phyloP scores from a whole-genome alignment of 2,797 vertebrate species.

The Muscicapa striata region DNA sequence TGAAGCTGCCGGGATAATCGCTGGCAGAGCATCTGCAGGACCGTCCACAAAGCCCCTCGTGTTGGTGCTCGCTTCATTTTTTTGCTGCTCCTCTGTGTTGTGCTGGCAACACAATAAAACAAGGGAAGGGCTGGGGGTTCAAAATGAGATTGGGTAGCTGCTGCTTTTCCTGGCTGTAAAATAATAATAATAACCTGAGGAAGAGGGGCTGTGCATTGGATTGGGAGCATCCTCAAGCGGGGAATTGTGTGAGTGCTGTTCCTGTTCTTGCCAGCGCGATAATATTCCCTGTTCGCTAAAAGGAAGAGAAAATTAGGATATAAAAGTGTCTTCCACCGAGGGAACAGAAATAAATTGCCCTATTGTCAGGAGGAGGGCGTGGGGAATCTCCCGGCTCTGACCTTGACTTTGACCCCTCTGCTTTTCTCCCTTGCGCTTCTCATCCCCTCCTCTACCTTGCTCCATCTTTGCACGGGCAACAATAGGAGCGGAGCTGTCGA shows the following conservation, averaged over 20 bases:
- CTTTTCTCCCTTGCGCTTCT: neutral
- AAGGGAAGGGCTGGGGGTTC: neutral
- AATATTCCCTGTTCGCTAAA: neutral
- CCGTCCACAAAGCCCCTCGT: neutral
- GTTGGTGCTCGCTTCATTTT: neutral
- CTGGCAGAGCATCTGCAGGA: neutral
- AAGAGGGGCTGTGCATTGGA: neutral
- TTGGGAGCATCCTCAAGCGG: neutral
- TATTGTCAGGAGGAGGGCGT: neutral
- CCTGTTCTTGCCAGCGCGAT: neutral
- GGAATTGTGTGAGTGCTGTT: too few relatives aligned
- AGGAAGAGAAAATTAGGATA: constrained; percentile 8
- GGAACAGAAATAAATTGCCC: neutral
- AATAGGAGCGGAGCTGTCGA: neutral
- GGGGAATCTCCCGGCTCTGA: neutral
- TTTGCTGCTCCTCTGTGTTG: neutral
- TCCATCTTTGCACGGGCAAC: neutral
- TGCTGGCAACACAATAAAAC: neutral
- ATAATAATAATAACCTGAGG: neutral
- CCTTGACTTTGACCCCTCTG: constrained; percentile 43
- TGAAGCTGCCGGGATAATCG: neutral
- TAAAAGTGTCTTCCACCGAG: neutral
- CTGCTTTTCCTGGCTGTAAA: neutral
- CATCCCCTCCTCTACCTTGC: neutral
- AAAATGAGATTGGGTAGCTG: neutral